Evolutionary conservation across 2,113 vertebrate species (phyloP), one percentile per base, ranked within the genome.

Genomic region (Lutjanus erythropterus): DNA sequence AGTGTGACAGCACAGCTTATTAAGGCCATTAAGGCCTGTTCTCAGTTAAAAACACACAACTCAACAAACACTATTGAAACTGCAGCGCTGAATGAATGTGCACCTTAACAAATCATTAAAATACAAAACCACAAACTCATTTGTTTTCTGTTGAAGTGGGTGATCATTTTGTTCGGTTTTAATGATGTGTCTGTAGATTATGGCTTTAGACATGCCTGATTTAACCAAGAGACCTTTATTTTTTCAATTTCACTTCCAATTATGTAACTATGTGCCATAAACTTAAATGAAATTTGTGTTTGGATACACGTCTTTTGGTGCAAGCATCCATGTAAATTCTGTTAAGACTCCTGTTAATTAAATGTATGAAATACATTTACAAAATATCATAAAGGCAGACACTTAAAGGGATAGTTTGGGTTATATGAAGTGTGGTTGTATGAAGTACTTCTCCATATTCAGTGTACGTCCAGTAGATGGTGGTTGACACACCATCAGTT

Each of bases 21-120:
- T 85, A 90, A 78, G 69, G 18, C 56, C 83, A 71, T 62, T 66
- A 76, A 62, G 8, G 50, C 55, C 31, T 44, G 23, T 47, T 64
- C 60, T 76, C 68, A 55, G 83, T 74, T 79, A 68, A 67, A 78
- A 62, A 66, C 7, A 47, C 72, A 76, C n/a, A 84, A 85, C 74
- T 67, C n/a, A 65, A 84, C 53, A 33, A 69, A 67, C n/a, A 58
- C 23, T 21, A 61, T 25, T 49, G 6, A 66, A 72, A 68, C 41
- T n/a, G n/a, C 71, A 14, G 23, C 49, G n/a, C 59, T 81, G 47
- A 86, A 79, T 85, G 79, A 87, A 90, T 55, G 58, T 67, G 53
- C 52, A 47, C 66, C 70, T 69, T 27, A 27, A 46, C 67, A 74
- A 78, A 76, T 91, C 83, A 86, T 91, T 91, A 84, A 90, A 84